Percentiles rank a stretch among this genome's conserved stretches.
These are phyloP conservation scores for Daphoenositta chrysoptera DNA, from an alignment of 2,113 vertebrate species.

Conservation along the genomic window DNA sequence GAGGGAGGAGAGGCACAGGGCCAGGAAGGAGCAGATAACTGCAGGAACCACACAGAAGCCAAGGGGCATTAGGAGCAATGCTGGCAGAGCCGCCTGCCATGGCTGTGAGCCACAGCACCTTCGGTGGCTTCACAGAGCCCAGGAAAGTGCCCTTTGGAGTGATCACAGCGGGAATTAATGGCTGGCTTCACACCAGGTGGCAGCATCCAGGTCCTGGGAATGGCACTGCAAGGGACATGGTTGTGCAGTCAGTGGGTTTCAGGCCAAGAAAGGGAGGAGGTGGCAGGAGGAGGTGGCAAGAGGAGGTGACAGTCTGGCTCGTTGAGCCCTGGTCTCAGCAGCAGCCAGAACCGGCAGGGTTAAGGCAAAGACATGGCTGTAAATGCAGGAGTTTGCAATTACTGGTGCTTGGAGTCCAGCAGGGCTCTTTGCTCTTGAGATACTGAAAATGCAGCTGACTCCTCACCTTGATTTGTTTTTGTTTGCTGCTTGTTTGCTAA, in stretches of 20 bases:
- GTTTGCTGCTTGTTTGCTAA: background rate
- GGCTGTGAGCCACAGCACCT: background rate
- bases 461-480: background rate
- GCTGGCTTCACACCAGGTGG: background rate
- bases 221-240: background rate
- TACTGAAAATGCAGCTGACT: background rate
- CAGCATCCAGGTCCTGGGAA: background rate
- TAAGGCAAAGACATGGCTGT: background rate
- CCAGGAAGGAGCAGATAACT: background rate
- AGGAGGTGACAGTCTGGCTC: background rate
- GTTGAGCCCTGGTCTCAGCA: background rate
- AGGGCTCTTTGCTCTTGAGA: background rate
- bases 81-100: accelerated
- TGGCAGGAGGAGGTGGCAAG: background rate
- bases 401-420: background rate
- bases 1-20: background rate
- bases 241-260: background rate
- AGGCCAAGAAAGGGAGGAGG: background rate
- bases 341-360: background rate
- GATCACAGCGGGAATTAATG: conserved; percentile 25
- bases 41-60: background rate
- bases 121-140: background rate
- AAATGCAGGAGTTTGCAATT: background rate
- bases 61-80: background rate
- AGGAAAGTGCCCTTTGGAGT: background rate